Evolutionary conservation across 2,888 invertebrate species (phyloP).

Genomic region (Drosophila borborema): DNA sequence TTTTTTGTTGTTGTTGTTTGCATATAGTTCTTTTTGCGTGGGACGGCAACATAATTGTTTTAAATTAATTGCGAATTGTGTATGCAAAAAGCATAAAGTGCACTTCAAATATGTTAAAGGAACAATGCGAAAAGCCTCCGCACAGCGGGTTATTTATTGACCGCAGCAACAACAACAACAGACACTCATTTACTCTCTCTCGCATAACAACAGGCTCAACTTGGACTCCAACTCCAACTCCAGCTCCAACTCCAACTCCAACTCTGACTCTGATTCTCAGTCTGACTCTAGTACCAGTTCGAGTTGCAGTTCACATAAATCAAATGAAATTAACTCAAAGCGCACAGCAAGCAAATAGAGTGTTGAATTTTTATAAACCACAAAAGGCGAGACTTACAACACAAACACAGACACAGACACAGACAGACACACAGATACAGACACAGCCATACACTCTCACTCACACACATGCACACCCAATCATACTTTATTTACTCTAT

Average conservation of each 20-base stretch:
- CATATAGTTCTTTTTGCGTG: conserved; percentile 44
- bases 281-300: conserved; percentile 9
- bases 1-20: not conserved
- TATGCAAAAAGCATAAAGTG: conserved; percentile 76
- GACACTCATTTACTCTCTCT: conserved; percentile 28
- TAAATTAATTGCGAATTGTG: conserved; percentile 77
- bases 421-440: conserved; percentile 4
- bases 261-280: conserved; percentile 12
- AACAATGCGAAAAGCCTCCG: conserved; percentile 62
- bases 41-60: conserved; percentile 70
- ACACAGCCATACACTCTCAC: not conserved
- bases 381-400: conserved; percentile 38
- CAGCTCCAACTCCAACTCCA: conserved; percentile 5
- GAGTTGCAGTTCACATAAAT: conserved; percentile 57
- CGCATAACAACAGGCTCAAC: conserved; percentile 43
- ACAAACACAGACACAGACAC: conserved; percentile 4
- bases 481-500: conserved; percentile 65
- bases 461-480: conserved; percentile 25
- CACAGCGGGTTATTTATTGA: conserved; percentile 77
- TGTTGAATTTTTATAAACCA: conserved; percentile 60
- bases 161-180: conserved; percentile 60
- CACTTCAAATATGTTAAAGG: conserved; percentile 74
- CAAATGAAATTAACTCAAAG: conserved; percentile 71
- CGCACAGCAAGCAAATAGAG: conserved; percentile 53
- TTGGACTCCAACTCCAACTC: not conserved